A percentile compares a stretch with the other conserved stretches of the same genome.
These are phyloP conservation scores for Agapostemon virescens DNA, from an alignment of 2,888 invertebrate species.

Conservation along the genomic window DNA sequence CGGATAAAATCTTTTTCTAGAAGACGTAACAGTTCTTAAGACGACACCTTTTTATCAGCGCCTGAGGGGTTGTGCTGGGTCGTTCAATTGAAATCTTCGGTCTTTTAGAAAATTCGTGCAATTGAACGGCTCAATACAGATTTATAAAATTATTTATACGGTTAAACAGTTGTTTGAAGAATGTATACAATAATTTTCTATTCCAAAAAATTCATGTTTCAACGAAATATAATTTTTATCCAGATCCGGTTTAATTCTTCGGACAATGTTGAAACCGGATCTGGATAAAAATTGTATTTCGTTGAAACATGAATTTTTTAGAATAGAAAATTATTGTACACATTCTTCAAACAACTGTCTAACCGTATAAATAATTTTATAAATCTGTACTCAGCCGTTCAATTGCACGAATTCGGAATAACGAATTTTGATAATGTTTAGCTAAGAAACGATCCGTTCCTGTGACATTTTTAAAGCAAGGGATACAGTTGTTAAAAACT, in stretches of 20 bases:
- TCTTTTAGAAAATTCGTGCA: neutral
- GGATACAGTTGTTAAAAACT: neutral
- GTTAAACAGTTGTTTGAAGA: neutral
- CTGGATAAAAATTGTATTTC: neutral
- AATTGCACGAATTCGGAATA: neutral
- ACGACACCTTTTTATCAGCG: neutral
- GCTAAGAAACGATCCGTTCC: neutral
- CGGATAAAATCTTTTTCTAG: neutral
- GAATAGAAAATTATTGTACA: neutral
- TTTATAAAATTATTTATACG: neutral
- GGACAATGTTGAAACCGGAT: no score
- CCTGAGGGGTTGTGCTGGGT: neutral
- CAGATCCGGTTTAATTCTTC: no score
- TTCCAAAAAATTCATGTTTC: neutral
- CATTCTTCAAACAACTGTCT: neutral
- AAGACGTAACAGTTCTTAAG: neutral
- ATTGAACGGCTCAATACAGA: neutral
- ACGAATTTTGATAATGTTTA: neutral
- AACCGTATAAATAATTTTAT: neutral
- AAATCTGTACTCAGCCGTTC: neutral
- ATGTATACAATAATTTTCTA: neutral
- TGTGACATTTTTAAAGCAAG: neutral
- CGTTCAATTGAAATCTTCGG: no score
- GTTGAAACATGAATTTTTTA: neutral
- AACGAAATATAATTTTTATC: neutral